Evolutionary conservation across 2,888 invertebrate species (phyloP), one percentile per base, ranked within the genome.

Genomic region (Microctonus hyperodae): DNA sequence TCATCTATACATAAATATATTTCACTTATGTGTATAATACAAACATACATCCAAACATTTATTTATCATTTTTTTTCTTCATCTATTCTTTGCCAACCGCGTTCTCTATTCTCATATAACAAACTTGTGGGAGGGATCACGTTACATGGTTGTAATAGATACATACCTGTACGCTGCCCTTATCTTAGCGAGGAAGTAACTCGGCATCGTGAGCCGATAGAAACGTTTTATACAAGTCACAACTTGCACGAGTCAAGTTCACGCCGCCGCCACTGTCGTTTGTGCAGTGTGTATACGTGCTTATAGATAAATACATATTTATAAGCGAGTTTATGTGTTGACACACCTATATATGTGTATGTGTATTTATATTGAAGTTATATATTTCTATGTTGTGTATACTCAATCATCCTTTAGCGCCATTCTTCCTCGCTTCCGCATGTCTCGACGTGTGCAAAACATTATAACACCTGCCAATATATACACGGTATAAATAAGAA

Each of bases 101-200:
- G 60, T 16, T 62, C 50, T 64, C 53, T 33, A 16, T 35, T 62
- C 50, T 62, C n/a, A 55, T n/a, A n/a, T n/a, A n/a, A 28, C 28
- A 53, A 44, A 16, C 23, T 44, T 35, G 59, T 55, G 20, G 37
- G 44, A 40, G 55, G 48, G 16, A 61, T 66, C 60, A 28, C 48
- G 44, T 61, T 66, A 66, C 66, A 64, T 50, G 44, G 37, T 60
- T 57, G 65, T 65, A 62, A 66, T 70, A 65, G 69, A 61, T 69
- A 57, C 65, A 23, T 67, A 58, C 63, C 65, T 62, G 65, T 56
- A 61, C 44, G 56, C 55, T 55, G 56, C 67, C 65, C 69, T 69
- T 70, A 69, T 68, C 67, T 66, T 57, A 63, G 59, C 11, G 31
- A 67, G 65, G 58, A 61, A 67, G 67, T 65, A 65, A 33, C 40